Evolutionary conservation across 1,140 invertebrate species (phyloP), one percentile per base, ranked within the genome.

Genomic region (Zaprionus davidi): DNA sequence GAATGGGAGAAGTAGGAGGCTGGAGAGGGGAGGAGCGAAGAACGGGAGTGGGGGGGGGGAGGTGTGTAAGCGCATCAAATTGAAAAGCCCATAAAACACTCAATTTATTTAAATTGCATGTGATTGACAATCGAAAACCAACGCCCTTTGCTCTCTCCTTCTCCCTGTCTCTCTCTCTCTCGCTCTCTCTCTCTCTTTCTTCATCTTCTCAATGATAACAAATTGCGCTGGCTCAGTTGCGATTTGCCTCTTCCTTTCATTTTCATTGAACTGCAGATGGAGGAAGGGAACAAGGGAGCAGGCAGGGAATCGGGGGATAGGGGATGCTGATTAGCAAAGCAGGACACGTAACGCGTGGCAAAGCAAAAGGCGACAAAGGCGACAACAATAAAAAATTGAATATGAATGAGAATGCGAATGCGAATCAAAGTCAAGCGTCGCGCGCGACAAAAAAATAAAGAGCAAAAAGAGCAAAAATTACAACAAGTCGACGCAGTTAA

Each of bases 101-200:
- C 85, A 90, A 90, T 90, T 90, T 90, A 85, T 90, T 90, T 90
- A 90, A 90, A 90, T 90, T 90, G 85, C 82, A 90, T 82, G 71
- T 83, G 85, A 90, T 90, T 90, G 85, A 90, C 85, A 86, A 86
- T 86, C 76, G 72, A 76, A 71, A 36, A 34, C 36, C 60, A 24
- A 56, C 64, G 53, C 63, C 63, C 70, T 51, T 57, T 55, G 60
- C 55, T 15, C 59, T 63, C 12, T n/a, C 31, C 5, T 15, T 26
- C 5, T 11, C 5, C 4, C n/a, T 9, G 2, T 5, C 31, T 6
- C 12, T 6, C 17, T 1, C 13, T 3, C 20, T 38, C 4, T 2
- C 34, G 13, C 5, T 12, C 3, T 15, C 6, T 13, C 3, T 22
- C 26, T 12, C 28, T 0, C 26, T 17, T 6, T 20, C 22, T 38